phyloP scores from a whole-genome alignment of 1,140 invertebrate genomes.

The Zaprionus lachaisei region DNA sequence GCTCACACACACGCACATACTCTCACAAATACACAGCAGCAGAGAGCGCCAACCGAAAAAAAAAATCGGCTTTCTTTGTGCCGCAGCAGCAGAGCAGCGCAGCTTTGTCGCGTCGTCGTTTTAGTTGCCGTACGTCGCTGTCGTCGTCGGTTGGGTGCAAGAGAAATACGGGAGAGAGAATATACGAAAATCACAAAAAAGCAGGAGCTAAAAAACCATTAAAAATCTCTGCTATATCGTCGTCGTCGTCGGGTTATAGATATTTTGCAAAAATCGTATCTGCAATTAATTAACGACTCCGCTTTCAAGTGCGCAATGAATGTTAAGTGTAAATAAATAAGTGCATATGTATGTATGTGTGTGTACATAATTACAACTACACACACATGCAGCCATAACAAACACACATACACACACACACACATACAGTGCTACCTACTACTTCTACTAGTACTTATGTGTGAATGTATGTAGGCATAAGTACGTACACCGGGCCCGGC shows the following conservation, averaged over 20 bases:
- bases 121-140: conserved; percentile 80
- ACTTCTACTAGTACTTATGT: conserved; percentile 1
- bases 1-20: conserved; percentile 28
- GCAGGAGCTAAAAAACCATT: conserved; percentile 20
- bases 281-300: conserved; percentile 56
- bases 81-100: conserved; percentile 43
- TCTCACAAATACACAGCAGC: conserved; percentile 41
- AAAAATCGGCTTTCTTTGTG: conserved; percentile 66
- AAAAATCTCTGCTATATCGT: conserved; percentile 58
- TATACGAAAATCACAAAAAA: conserved; percentile 36
- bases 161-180: conserved; percentile 71
- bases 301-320: conserved; percentile 75
- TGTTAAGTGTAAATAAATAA: conserved; percentile 70
- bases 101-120: conserved; percentile 56
- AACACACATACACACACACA: conserved; percentile 18
- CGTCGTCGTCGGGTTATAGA: conserved; percentile 32
- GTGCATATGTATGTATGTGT: conserved; percentile 46
- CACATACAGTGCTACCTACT: conserved; percentile 8
- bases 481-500: conserved; percentile 28
- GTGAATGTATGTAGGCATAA: conserved; percentile 1
- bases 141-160: conserved; percentile 76
- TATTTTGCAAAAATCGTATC: conserved; percentile 45
- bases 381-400: background rate
- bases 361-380: conserved; percentile 54
- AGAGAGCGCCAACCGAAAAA: conserved; percentile 56